Conservation (phyloP, 2,113 vertebrate species). For the Boleophthalmus pectinirostris region DNA sequence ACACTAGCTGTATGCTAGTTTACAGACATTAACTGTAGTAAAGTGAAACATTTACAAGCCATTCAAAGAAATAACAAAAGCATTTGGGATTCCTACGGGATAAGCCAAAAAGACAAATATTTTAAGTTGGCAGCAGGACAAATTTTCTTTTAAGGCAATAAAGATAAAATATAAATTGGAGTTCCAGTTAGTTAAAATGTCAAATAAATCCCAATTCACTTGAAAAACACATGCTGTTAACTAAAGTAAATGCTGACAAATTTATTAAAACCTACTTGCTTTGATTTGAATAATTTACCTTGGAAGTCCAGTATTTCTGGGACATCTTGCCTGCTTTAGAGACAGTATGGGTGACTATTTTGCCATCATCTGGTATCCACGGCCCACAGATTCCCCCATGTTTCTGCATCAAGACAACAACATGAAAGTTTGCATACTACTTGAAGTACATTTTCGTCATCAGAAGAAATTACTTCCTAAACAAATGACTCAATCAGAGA, state of each 20-base stretch:
- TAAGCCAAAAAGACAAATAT: neutral
- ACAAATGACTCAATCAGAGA: neutral
- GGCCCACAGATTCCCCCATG: constrained; percentile 76
- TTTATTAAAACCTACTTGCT: constrained; percentile 4
- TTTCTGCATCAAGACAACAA: constrained; percentile 52
- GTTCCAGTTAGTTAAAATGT: neutral
- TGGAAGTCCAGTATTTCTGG: constrained; percentile 78
- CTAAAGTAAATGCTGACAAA: neutral
- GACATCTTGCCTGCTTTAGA: constrained; percentile 79
- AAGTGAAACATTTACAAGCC: too few species aligned
- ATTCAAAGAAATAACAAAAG: neutral
- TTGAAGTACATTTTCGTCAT: neutral
- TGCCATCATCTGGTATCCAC: constrained; percentile 80
- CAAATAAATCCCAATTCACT: neutral
- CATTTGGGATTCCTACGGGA: neutral
- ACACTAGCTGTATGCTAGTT: neutral
- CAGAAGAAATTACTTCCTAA: neutral
- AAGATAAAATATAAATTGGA: neutral
- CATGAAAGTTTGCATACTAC: neutral
- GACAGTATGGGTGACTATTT: constrained; percentile 80
- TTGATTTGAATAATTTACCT: constrained; percentile 55
- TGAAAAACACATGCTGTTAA: neutral
- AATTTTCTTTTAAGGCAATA: neutral
- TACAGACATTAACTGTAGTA: neutral
- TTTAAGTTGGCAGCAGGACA: neutral